A percentile compares a stretch with the other conserved stretches of the same genome.
Evolutionary conservation across 2,797 vertebrate genomes (phyloP).

Genomic region (Allobates femoralis): DNA sequence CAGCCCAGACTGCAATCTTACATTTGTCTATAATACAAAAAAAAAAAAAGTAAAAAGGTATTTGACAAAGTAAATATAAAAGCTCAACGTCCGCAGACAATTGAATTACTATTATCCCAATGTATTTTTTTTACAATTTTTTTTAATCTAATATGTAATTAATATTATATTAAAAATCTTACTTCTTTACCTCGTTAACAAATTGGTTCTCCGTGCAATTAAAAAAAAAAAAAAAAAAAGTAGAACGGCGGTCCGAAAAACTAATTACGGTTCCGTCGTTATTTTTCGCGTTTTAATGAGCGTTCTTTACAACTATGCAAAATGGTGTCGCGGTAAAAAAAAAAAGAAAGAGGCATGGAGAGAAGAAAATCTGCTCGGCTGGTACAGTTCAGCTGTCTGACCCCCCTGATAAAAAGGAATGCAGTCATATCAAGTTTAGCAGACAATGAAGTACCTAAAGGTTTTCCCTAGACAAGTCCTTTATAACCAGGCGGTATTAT

Average conservation of each 20-base stretch:
- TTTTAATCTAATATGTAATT: too few species aligned
- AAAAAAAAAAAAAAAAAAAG: background rate
- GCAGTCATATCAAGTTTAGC: slow-evolving; percentile 83
- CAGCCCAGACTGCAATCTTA: slow-evolving; percentile 89
- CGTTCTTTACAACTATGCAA: slow-evolving; percentile 77
- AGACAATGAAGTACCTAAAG: slow-evolving; percentile 81
- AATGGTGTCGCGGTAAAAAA: slow-evolving; percentile 70
- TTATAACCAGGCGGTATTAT: slow-evolving; percentile 82
- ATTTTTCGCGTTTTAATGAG: slow-evolving; percentile 80
- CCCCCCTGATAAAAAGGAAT: slow-evolving; percentile 75
- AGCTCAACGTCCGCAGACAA: slow-evolving; percentile 82
- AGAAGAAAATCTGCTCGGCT: slow-evolving; percentile 72
- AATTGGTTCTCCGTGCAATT: slow-evolving; percentile 73
- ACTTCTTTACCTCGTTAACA: slow-evolving; percentile 77
- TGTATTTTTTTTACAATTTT: slow-evolving; percentile 75
- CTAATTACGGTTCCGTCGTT: slow-evolving; percentile 75
- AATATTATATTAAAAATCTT: too few species aligned
- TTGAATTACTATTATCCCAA: slow-evolving; percentile 79
- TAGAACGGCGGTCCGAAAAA: slow-evolving; percentile 68
- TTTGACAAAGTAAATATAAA: slow-evolving; percentile 58
- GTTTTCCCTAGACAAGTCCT: slow-evolving; percentile 80
- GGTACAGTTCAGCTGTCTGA: slow-evolving; percentile 80
- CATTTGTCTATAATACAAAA: slow-evolving; percentile 90
- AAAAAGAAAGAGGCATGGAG: slow-evolving; percentile 32
- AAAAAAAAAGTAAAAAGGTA: slow-evolving; percentile 70